Percentiles rank a stretch among this genome's conserved stretches.
Conservation (phyloP, 2,113 vertebrate genomes). For the Alligator mississippiensis region DNA sequence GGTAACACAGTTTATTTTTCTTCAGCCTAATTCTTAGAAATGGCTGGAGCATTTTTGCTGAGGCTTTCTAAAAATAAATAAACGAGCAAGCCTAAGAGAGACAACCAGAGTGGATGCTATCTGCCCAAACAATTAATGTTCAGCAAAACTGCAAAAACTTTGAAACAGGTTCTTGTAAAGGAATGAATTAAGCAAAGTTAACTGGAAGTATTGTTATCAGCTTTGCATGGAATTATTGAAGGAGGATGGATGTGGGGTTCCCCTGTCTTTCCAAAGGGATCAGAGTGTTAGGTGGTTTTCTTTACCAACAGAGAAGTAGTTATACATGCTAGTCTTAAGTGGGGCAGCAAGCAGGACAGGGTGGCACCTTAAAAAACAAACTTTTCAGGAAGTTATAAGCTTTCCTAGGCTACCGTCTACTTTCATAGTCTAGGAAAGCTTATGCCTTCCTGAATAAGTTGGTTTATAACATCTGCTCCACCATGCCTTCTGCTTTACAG, state of each 20-base stretch:
- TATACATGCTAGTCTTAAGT: no score
- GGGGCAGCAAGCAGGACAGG: no score
- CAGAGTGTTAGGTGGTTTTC: neutral
- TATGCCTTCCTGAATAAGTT: no score
- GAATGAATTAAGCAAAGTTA: neutral
- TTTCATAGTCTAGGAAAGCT: no score
- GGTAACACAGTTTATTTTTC: rapidly evolving
- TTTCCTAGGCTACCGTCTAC: no score
- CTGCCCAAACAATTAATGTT: neutral
- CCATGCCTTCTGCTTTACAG: neutral
- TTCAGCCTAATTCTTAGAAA: neutral
- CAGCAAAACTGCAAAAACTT: conserved; percentile 13
- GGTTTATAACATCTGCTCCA: no score
- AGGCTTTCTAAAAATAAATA: conserved; percentile 3
- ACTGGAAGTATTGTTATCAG: neutral
- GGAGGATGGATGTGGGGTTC: conserved; percentile 37
- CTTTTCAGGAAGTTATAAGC: no score
- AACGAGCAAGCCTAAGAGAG: neutral
- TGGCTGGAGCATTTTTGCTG: neutral
- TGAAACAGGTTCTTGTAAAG: conserved; percentile 52
- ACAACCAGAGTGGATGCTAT: neutral
- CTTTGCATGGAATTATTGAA: conserved; percentile 21
- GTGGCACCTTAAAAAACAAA: no score
- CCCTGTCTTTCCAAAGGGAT: conserved; percentile 38
- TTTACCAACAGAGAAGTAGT: neutral